These are phyloP conservation scores for Betta splendens DNA, from an alignment of 2,797 vertebrate species.

Conservation along the genomic window DNA sequence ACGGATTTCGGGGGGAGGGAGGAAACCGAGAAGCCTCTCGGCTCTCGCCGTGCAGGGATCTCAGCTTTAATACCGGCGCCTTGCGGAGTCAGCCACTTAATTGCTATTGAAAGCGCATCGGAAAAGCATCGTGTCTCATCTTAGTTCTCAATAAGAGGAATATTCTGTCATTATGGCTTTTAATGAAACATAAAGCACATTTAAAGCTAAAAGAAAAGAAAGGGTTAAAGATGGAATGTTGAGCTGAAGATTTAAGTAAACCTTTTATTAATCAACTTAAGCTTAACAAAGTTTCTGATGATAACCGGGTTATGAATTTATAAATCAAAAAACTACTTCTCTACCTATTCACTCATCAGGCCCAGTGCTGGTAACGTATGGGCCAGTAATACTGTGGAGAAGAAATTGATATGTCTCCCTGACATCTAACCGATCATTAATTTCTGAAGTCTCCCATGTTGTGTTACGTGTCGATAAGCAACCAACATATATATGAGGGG, in stretches of 20 bases:
- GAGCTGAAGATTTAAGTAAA: no score
- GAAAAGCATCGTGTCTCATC: constrained; percentile 37
- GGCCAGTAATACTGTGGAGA: background rate
- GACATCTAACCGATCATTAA: background rate
- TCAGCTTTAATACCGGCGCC: constrained; percentile 19
- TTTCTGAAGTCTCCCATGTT: background rate
- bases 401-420: background rate
- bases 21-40: constrained; percentile 41
- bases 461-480: background rate
- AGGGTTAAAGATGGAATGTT: no score
- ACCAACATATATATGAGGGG: background rate
- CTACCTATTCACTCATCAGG: background rate
- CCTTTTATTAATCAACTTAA: no score
- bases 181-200: constrained; percentile 30
- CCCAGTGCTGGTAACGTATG: background rate
- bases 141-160: constrained; percentile 23
- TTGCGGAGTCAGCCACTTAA: constrained; percentile 39
- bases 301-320: background rate
- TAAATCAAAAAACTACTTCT: no score
- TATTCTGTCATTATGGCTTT: constrained; percentile 26
- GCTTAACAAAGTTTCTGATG: no score
- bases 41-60: constrained; percentile 28
- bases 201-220: no score
- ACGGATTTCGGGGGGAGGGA: constrained; percentile 61
- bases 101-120: constrained; percentile 47